Evolutionary conservation across 2,888 invertebrate genomes (phyloP).

Genomic region (Epistrophe grossulariae): DNA sequence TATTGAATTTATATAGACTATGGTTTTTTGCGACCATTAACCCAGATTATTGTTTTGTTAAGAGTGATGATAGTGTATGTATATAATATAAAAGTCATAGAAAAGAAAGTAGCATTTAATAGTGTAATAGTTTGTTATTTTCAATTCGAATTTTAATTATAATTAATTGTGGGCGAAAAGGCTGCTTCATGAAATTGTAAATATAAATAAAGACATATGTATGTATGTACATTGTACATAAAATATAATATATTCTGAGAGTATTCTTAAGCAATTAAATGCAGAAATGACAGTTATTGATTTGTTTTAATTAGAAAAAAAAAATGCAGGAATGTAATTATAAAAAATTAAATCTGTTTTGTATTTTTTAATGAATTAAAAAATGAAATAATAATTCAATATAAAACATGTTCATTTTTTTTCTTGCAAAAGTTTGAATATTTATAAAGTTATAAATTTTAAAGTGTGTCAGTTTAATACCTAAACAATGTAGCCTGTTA

Average conservation of each 20-base stretch:
- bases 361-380: not conserved
- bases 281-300: not conserved
- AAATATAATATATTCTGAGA: too few species aligned
- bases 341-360: not conserved
- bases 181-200: not conserved
- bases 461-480: too few species aligned
- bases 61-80: conserved; percentile 11
- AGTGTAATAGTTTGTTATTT: not conserved
- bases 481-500: too few species aligned
- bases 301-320: too few species aligned
- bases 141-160: not conserved
- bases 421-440: too few species aligned
- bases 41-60: conserved; percentile 27
- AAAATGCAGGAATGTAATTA: conserved; percentile 12
- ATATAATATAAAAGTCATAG: conserved; percentile 25
- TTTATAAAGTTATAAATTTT: too few species aligned
- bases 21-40: conserved; percentile 43
- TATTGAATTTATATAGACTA: conserved; percentile 16
- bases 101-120: conserved; percentile 56
- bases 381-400: not conserved
- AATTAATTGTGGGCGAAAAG: conserved; percentile 11
- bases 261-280: not conserved
- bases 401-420: not conserved
- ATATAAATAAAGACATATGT: not conserved
- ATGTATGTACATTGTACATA: too few species aligned